These are phyloP conservation scores for Liparis tanakae DNA, from an alignment of 2,797 vertebrate species.

Conservation along the genomic window DNA sequence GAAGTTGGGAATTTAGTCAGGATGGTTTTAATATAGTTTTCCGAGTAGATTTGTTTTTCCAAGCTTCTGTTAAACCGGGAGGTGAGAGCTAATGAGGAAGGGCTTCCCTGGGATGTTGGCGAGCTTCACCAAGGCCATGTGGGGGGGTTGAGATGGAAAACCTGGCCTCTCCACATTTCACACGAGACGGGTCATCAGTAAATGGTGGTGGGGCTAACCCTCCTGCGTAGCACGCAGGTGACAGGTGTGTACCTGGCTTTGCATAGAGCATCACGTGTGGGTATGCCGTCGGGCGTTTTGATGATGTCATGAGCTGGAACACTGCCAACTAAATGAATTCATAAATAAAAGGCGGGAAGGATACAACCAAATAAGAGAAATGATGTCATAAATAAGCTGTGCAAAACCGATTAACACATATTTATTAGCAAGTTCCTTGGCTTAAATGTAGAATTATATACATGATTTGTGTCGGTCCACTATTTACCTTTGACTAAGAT, in stretches of 20 bases:
- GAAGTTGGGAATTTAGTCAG: constrained; percentile 74
- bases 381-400: background rate
- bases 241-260: constrained; percentile 36
- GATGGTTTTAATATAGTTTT: constrained; percentile 83
- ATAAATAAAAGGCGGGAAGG: background rate
- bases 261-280: constrained; percentile 5
- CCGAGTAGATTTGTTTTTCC: constrained; percentile 80
- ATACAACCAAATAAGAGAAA: background rate
- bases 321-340: background rate
- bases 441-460: background rate
- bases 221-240: constrained; percentile 43
- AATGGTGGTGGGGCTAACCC: constrained; percentile 41
- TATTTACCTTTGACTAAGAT: background rate
- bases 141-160: constrained; percentile 62
- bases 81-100: constrained; percentile 64
- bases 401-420: background rate
- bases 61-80: constrained; percentile 78
- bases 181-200: constrained; percentile 57
- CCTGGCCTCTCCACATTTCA: constrained; percentile 48
- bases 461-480: background rate
- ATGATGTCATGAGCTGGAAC: background rate
- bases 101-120: constrained; percentile 82
- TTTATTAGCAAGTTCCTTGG: background rate
- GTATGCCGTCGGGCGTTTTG: background rate
- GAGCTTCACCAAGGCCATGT: constrained; percentile 62